Conservation (phyloP, 2,888 invertebrate species). For the Ichneumoninae sp. region DNA sequence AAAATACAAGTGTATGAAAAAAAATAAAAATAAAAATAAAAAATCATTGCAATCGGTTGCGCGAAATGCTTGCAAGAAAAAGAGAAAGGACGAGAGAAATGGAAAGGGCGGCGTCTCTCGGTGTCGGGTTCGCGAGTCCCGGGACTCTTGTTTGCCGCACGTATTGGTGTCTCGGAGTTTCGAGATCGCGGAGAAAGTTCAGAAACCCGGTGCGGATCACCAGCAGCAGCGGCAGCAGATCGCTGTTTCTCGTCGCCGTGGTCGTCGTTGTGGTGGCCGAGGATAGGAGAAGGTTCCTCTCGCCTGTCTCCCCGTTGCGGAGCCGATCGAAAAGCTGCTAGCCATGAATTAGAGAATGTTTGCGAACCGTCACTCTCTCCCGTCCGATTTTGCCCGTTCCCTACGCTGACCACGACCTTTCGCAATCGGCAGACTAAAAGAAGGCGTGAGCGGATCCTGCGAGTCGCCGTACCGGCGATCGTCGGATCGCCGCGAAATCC, state of each 20-base stretch:
- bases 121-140: slow-evolving; percentile 46
- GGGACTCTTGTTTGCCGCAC: slow-evolving; percentile 30
- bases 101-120: slow-evolving; percentile 42
- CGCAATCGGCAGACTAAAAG: slow-evolving; percentile 62
- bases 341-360: slow-evolving; percentile 73
- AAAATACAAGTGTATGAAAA: neutral
- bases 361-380: slow-evolving; percentile 61
- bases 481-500: slow-evolving; percentile 31
- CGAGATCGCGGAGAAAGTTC: slow-evolving; percentile 65
- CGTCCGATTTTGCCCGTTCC: slow-evolving; percentile 55
- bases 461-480: neutral
- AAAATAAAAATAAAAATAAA: neutral
- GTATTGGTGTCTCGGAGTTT: slow-evolving; percentile 39
- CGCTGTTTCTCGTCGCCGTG: slow-evolving; percentile 45
- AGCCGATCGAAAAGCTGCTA: slow-evolving; percentile 62
- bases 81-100: slow-evolving; percentile 62
- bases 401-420: slow-evolving; percentile 71
- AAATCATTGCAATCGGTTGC: neutral
- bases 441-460: slow-evolving; percentile 12
- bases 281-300: slow-evolving; percentile 52
- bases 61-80: slow-evolving; percentile 38
- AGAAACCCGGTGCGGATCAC: slow-evolving; percentile 44
- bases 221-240: slow-evolving; percentile 32
- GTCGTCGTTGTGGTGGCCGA: slow-evolving; percentile 17
- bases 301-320: slow-evolving; percentile 47